Percentiles rank a stretch among this genome's conserved stretches.
phyloP scores from a whole-genome alignment of 1,140 invertebrate species.

The Ridgeia piscesae region DNA sequence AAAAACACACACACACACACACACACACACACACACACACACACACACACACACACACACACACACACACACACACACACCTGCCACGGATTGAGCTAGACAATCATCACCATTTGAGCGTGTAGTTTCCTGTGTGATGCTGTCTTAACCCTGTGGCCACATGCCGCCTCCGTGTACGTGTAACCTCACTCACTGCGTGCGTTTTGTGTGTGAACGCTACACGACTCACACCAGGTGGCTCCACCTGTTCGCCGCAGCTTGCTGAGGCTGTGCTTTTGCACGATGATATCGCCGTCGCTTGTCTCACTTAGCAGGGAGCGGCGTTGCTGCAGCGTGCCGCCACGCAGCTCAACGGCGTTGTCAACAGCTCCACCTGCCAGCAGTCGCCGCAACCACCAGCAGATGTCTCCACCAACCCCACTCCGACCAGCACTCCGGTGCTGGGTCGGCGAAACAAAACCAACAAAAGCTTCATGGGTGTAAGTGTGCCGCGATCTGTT shows the following conservation, averaged over 20 bases:
- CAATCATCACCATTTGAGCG: not conserved
- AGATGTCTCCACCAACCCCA: conserved; percentile 32
- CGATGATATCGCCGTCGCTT: conserved; percentile 9
- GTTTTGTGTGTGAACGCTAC: not conserved
- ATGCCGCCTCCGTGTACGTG: not conserved
- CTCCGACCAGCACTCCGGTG: conserved; percentile 42
- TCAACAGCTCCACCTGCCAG: not conserved
- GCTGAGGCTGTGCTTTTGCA: not conserved
- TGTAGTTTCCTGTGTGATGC: too few relatives aligned
- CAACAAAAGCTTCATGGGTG: conserved; percentile 23
- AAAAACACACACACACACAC: not conserved
- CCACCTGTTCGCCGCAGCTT: not conserved
- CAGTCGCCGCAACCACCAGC: not conserved
- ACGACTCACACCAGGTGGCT: not conserved
- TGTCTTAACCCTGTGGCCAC: not conserved
- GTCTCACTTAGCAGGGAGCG: conserved; percentile 3
- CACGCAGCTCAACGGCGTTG: not conserved
- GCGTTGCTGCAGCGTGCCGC: conserved; percentile 3
- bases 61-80: not conserved
- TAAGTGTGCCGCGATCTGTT: conserved; percentile 16
- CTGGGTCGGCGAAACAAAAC: conserved; percentile 51
- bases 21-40: too few relatives aligned
- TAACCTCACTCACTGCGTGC: not conserved
- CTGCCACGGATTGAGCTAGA: not conserved
- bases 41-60: too few relatives aligned